phyloP scores from a whole-genome alignment of 2,888 invertebrate genomes.

The Drosophila aldrichi region DNA sequence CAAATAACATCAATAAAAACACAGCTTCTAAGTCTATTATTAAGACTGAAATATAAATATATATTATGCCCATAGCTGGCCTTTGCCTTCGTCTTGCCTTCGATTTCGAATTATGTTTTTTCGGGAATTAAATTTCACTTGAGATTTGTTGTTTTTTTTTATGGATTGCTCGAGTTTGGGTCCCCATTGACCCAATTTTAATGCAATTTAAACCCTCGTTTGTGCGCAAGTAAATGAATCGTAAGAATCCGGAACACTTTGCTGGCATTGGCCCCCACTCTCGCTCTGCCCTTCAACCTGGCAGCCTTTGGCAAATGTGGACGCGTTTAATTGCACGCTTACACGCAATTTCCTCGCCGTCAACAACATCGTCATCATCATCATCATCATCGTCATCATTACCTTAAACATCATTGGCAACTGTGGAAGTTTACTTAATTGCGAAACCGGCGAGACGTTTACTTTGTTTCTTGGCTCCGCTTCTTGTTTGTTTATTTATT shows the following conservation, averaged over 20 bases:
- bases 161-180: conserved; percentile 26
- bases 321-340: conserved; percentile 70
- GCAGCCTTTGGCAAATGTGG: conserved; percentile 7
- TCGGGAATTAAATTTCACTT: background rate
- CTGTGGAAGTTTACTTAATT: conserved; percentile 63
- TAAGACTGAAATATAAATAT: background rate
- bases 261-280: background rate
- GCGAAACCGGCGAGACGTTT: conserved; percentile 35
- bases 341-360: conserved; percentile 70
- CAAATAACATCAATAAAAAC: background rate
- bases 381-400: background rate
- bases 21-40: background rate
- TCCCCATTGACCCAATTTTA: conserved; percentile 72
- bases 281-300: background rate
- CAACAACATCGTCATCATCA: conserved; percentile 14
- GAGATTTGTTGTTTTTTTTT: background rate
- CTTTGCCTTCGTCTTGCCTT: background rate
- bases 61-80: background rate
- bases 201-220: conserved; percentile 54
- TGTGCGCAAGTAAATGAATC: conserved; percentile 27
- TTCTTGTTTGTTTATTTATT: conserved; percentile 45
- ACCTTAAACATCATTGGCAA: background rate
- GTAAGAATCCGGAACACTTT: conserved; percentile 16
- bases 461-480: conserved; percentile 34
- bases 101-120: background rate